A percentile compares a stretch with the other conserved stretches of the same genome.
Conservation (phyloP, 2,797 vertebrate species). For the Harpagifer antarcticus region DNA sequence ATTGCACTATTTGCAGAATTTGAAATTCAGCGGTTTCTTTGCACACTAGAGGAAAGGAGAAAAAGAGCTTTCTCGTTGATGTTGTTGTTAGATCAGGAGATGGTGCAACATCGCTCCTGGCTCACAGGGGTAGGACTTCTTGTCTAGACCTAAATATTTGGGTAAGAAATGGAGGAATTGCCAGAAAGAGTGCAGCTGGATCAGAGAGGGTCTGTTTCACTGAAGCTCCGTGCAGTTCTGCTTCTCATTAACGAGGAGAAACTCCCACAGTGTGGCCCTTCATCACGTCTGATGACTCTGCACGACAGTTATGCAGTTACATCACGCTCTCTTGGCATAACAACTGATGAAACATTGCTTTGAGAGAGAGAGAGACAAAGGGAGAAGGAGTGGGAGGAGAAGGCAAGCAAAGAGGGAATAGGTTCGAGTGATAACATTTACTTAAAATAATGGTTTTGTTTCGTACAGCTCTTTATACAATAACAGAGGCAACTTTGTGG, state of each 20-base stretch:
- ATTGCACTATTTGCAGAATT: slow-evolving; percentile 44
- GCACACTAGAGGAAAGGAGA: neutral
- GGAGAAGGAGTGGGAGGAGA: neutral
- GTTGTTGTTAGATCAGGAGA: slow-evolving; percentile 31
- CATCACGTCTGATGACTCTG: slow-evolving; percentile 30
- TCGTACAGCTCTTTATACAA: too few species aligned
- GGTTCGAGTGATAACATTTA: neutral
- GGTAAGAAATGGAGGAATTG: slow-evolving; percentile 1
- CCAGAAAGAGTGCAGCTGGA: slow-evolving; percentile 35
- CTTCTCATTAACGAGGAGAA: slow-evolving; percentile 30
- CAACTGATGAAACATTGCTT: neutral
- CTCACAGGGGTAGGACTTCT: slow-evolving; percentile 12
- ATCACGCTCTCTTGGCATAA: slow-evolving; percentile 7
- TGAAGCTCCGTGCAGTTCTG: slow-evolving; percentile 5
- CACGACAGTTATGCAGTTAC: slow-evolving; percentile 33
- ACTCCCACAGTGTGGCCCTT: neutral
- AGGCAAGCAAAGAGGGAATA: neutral
- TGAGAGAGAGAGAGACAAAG: neutral
- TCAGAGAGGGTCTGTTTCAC: slow-evolving; percentile 5
- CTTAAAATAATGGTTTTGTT: too few species aligned
- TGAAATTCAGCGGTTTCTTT: slow-evolving; percentile 32
- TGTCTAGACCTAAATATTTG: slow-evolving; percentile 69
- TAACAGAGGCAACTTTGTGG: too few species aligned
- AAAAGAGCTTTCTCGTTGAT: neutral
- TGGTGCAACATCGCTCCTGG: slow-evolving; percentile 22